Percentiles rank a stretch among this genome's conserved stretches.
phyloP scores from a whole-genome alignment of 2,113 vertebrate species.

The Edolisoma coerulescens region DNA sequence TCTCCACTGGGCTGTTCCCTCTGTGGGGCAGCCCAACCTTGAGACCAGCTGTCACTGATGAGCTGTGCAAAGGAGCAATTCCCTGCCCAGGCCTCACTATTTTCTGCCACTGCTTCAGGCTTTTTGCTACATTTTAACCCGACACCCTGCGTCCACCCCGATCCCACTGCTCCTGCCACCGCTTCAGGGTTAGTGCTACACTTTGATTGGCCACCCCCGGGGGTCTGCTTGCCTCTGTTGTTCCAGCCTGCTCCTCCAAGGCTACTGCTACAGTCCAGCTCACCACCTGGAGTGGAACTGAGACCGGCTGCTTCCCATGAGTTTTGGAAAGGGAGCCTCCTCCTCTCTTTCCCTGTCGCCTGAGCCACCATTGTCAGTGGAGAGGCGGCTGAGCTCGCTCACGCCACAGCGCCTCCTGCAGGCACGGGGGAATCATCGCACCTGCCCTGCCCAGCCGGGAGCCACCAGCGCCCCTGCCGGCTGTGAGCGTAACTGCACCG shows the following conservation, averaged over 20 bases:
- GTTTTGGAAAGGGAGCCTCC: neutral
- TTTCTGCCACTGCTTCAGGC: neutral
- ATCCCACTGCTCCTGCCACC: neutral
- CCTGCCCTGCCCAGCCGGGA: neutral
- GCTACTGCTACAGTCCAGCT: neutral
- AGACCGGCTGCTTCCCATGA: neutral
- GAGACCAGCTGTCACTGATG: no score
- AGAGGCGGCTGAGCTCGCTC: neutral
- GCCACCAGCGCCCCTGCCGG: neutral
- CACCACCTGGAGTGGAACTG: accelerated
- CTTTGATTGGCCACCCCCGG: neutral
- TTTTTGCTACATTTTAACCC: neutral
- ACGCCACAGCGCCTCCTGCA: neutral
- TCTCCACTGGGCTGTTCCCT: neutral
- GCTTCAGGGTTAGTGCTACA: neutral
- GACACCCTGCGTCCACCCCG: accelerated
- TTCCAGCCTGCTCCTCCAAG: neutral
- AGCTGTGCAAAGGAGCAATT: neutral
- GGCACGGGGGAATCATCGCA: neutral
- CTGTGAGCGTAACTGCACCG: neutral
- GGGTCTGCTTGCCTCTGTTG: neutral
- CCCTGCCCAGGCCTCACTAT: no score
- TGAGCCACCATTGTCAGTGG: neutral
- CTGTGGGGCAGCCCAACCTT: accelerated
- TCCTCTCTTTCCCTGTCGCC: neutral